These are phyloP conservation scores for Capricornis sumatraensis DNA, from an alignment of 2,113 vertebrate species.

Conservation along the genomic window DNA sequence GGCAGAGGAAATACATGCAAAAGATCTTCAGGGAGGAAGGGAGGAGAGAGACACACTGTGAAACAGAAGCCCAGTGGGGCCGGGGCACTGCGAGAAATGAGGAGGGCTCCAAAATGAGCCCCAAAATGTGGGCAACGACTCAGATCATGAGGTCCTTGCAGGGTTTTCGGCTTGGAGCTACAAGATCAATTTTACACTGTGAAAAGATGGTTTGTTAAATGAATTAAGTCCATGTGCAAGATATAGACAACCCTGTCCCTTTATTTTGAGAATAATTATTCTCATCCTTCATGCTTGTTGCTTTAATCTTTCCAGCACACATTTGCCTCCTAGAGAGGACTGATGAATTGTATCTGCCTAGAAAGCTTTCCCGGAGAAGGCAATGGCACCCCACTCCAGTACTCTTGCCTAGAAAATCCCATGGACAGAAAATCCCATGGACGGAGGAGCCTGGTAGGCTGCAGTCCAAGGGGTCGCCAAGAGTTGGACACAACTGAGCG, in stretches of 20 bases:
- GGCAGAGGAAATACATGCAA: not conserved
- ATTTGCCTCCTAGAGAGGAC: not conserved
- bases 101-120: not conserved
- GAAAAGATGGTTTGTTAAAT: not conserved
- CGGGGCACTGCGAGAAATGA: too few species aligned
- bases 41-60: not conserved
- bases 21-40: not conserved
- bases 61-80: not conserved
- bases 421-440: too few species aligned
- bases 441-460: too few species aligned
- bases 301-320: not conserved
- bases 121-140: fast-evolving
- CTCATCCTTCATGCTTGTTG: not conserved
- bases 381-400: too few species aligned
- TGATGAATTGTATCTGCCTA: not conserved
- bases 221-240: not conserved
- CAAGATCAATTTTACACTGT: not conserved
- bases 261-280: not conserved
- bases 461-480: too few species aligned
- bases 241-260: not conserved
- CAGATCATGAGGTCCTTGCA: not conserved
- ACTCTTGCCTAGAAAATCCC: too few species aligned
- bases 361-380: not conserved
- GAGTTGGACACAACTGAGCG: too few species aligned
- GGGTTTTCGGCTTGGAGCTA: not conserved